A percentile compares a stretch with the other conserved stretches of the same genome.
phyloP scores from a whole-genome alignment of 2,797 vertebrate genomes.

The Sebastes taczanowskii region DNA sequence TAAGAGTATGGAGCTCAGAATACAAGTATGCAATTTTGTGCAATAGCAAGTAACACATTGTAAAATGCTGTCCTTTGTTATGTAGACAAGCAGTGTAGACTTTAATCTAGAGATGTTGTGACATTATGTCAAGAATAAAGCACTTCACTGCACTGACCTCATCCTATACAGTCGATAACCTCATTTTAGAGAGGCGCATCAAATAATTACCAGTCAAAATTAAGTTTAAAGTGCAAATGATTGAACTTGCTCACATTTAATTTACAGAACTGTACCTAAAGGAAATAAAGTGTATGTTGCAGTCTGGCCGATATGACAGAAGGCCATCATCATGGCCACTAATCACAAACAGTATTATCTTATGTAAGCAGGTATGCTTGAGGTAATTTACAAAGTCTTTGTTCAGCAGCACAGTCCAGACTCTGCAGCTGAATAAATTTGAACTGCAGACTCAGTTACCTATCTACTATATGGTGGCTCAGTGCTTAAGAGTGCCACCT shows the following conservation, averaged over 20 bases:
- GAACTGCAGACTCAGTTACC: not conserved
- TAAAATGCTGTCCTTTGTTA: slow-evolving; percentile 56
- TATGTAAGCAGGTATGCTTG: not conserved
- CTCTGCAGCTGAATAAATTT: not conserved
- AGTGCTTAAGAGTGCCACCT: not conserved
- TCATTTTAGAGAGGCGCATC: not conserved
- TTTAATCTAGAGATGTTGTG: slow-evolving; percentile 56
- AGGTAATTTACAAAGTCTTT: not conserved
- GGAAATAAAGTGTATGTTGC: not conserved
- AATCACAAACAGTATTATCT: not conserved
- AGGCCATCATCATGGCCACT: not conserved
- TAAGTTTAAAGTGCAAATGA: not conserved
- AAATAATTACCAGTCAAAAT: not conserved
- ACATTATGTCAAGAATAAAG: slow-evolving; percentile 46
- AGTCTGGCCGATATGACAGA: not conserved
- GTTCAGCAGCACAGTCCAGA: not conserved
- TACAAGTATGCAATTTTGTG: slow-evolving; percentile 68
- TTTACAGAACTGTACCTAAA: not conserved
- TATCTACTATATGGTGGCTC: not conserved
- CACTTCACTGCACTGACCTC: not conserved
- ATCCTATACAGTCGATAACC: not conserved
- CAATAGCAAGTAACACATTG: slow-evolving; percentile 59
- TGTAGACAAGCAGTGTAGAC: slow-evolving; percentile 37
- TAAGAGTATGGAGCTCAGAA: slow-evolving; percentile 43
- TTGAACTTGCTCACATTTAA: not conserved